phyloP scores from a whole-genome alignment of 1,140 invertebrate species.

The Bombus turneri region DNA sequence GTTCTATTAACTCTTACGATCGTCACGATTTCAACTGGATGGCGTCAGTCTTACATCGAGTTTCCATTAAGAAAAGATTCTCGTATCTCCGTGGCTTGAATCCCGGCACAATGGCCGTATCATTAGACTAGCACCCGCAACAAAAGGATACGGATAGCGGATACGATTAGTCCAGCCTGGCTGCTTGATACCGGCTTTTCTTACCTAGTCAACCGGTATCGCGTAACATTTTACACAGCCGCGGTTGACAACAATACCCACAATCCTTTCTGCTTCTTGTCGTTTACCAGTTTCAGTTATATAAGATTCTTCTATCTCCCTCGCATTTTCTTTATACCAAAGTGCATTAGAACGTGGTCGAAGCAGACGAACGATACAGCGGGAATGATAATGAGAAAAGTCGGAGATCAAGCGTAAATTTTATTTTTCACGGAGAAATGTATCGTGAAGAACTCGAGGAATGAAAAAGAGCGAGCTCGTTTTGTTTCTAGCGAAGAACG shows the following conservation, averaged over 20 bases:
- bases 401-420: constrained; percentile 56
- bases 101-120: constrained; percentile 51
- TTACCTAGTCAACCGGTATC: constrained; percentile 60
- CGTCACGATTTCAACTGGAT: not conserved
- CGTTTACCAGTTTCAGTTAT: constrained; percentile 23
- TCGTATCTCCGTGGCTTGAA: constrained; percentile 36
- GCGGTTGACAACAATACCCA: constrained; percentile 52
- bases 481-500: not conserved
- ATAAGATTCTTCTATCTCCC: not conserved
- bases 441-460: not conserved
- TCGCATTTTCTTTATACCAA: not conserved
- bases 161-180: constrained; percentile 57
- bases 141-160: constrained; percentile 57
- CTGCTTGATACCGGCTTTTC: constrained; percentile 56
- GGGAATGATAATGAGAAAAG: constrained; percentile 60
- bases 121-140: constrained; percentile 59
- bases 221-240: constrained; percentile 58
- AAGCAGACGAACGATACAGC: constrained; percentile 27
- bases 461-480: not conserved
- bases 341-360: constrained; percentile 43
- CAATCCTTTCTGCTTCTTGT: constrained; percentile 44
- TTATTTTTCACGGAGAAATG: constrained; percentile 34
- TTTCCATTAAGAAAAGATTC: constrained; percentile 63
- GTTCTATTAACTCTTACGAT: constrained; percentile 23
- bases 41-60: constrained; percentile 48